Evolutionary conservation across 2,888 invertebrate species (phyloP), one percentile per base, ranked within the genome.

Genomic region (Lottia scabra): DNA sequence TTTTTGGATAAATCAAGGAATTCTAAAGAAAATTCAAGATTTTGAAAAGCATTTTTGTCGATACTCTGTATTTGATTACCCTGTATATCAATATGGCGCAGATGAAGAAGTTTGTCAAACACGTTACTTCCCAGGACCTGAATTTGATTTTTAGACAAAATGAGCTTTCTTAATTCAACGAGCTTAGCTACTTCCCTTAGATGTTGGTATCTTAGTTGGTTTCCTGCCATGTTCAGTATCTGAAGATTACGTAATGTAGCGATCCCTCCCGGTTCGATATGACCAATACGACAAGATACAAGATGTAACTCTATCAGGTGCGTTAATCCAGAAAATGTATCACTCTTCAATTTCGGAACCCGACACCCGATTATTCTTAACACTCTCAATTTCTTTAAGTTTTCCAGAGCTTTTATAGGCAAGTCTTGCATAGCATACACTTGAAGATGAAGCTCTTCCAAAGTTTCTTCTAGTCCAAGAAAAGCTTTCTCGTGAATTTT

Each of bases 401-500:
- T 19, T 12, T 64, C 67, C 43, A 79, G 56, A 10, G 76, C 70
- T n/a, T 64, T 63, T 0, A 71, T 70, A n/a, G 79, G 79, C 23
- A 79, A 46, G 16, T 74, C 76, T 26, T 75, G 64, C 67, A 72
- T 67, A 43, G 70, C 66, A 45, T 73, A 65, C n/a, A 77, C 70
- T 48, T 75, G 74, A 23, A 78, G 27, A n/a, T 67, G 70, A 26
- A 78, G 69, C 27, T 74, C 75, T 63, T 74, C 74, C 38, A 80
- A 67, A 1, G 69, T 73, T 46, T 70, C 65, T 66, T 80, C 78
- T 15, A 80, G 48, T 10, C 80, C 80, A 27, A 45, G 45, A 43
- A 80, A 80, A 0, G 80, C 78, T 6, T 70, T 69, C 3, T 74
- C 72, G 68, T 78, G 66, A 23, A 80, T 67, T 44, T 64, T 66